Base-by-base conservation (phyloP, 2,888 invertebrate species). In the Noctua pronuba region DNA sequence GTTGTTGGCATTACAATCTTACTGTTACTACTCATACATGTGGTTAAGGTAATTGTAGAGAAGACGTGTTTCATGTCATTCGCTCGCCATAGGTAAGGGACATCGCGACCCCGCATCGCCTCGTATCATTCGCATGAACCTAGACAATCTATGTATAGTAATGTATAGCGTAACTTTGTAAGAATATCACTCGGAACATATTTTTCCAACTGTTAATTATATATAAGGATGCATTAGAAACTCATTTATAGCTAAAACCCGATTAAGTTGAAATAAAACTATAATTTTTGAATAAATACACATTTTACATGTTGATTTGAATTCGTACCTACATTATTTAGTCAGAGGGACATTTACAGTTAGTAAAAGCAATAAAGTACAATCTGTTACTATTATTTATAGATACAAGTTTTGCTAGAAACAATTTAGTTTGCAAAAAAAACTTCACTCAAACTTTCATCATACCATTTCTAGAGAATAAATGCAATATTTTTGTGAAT, bases 101-200 rank as follows among this genome's bases (percentile, higher is more conserved):
- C 60, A 44, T 24, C 18, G 62, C 41, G 81, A 60, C 31, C 65
- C 58, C 81, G 64, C 77, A 84, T 80, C 75, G 73, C 90, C 91
- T 93, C 92, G 94, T 95, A 95, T 95, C 96, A 95, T 95, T 96
- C 95, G 96, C 94, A 93, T 93, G 94, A 93, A 83, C 64, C 64
- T 91, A 93, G 92, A 91, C 90, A 92, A 83, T 90, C 89, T 92
- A 92, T 89, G 89, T 92, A 90, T 91, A 92, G 88, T 92, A 89
- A 85, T 89, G 93, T 94, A 93, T 94, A 94, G 92, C 82, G 86
- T 93, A 90, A 92, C 90, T 90, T 90, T 93, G 69, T 89, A 88
- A 93, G 90, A 90, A 94, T 93, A 93, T 95, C 93, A 93, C 91
- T 94, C 81, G 90, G 90, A 94, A 92, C 94, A 94, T 95, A 95